Conservation (phyloP, 2,113 vertebrate genomes). For the Nymphicus hollandicus region DNA sequence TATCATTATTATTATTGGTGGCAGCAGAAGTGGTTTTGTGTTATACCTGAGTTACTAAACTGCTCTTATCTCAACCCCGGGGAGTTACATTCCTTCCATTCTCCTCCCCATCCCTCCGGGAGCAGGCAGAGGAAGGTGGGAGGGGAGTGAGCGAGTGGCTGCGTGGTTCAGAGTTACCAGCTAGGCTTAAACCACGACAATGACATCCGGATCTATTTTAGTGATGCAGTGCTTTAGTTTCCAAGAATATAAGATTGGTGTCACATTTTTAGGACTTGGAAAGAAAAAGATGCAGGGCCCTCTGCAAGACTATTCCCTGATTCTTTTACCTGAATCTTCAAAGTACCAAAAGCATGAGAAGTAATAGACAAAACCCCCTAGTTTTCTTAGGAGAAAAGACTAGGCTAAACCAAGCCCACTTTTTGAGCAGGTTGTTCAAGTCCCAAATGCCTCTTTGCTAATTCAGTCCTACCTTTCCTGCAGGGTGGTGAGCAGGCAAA, state of each 20-base stretch:
- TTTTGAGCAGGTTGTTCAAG: background rate
- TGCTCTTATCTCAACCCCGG: too few relatives aligned
- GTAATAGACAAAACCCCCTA: background rate
- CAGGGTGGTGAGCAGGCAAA: slow-evolving; percentile 63
- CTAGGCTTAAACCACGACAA: too few relatives aligned
- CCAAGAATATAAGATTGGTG: background rate
- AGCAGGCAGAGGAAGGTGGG: too few relatives aligned
- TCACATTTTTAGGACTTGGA: background rate
- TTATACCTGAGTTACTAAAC: too few relatives aligned
- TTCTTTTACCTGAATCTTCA: background rate
- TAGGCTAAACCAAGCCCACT: background rate
- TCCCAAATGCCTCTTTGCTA: background rate
- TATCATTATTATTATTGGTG: too few relatives aligned
- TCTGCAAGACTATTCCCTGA: background rate
- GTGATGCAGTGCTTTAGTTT: background rate
- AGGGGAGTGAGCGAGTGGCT: too few relatives aligned
- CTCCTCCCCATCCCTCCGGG: too few relatives aligned
- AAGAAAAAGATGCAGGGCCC: background rate
- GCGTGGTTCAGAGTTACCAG: too few relatives aligned
- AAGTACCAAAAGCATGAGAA: background rate
- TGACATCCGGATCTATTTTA: background rate
- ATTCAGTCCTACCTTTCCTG: slow-evolving; percentile 10
- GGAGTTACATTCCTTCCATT: too few relatives aligned
- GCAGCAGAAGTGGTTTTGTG: too few relatives aligned
- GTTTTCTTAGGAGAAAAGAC: background rate